phyloP scores from a whole-genome alignment of 2,797 vertebrate species.

The Antrozous pallidus region DNA sequence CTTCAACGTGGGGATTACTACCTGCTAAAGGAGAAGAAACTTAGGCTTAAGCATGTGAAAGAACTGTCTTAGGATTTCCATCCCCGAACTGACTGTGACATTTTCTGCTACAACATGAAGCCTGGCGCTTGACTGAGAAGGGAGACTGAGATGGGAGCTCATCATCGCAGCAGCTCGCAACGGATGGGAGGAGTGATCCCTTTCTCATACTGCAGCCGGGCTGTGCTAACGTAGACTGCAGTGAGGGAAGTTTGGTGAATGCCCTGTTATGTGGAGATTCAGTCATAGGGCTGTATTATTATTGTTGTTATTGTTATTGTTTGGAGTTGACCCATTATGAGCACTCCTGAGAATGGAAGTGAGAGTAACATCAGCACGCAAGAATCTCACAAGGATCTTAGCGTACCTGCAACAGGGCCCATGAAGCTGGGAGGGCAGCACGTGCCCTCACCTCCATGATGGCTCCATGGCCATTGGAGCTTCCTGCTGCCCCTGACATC shows the following conservation, averaged over 20 bases:
- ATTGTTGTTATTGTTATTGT: not conserved
- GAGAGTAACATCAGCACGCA: accelerated
- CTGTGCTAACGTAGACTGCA: not conserved
- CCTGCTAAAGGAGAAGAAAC: not conserved
- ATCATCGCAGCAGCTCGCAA: not conserved
- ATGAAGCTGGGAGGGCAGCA: not conserved
- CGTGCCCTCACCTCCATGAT: accelerated
- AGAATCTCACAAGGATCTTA: not conserved
- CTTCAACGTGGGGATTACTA: not conserved
- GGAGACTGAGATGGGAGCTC: not conserved
- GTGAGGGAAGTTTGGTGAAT: not conserved
- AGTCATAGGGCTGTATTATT: not conserved
- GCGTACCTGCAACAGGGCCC: accelerated
- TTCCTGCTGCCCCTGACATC: not conserved
- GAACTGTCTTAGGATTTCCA: not conserved
- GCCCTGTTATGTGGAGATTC: not conserved
- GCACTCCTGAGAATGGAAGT: not conserved
- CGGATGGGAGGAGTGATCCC: not conserved
- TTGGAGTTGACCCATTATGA: not conserved
- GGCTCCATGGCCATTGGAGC: not conserved
- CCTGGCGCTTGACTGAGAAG: not conserved
- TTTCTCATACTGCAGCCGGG: too few species aligned
- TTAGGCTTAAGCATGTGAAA: not conserved
- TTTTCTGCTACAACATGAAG: not conserved
- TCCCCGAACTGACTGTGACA: not conserved